phyloP scores from a whole-genome alignment of 64 coral and sea anemone species.

The Trachythela sp. region DNA sequence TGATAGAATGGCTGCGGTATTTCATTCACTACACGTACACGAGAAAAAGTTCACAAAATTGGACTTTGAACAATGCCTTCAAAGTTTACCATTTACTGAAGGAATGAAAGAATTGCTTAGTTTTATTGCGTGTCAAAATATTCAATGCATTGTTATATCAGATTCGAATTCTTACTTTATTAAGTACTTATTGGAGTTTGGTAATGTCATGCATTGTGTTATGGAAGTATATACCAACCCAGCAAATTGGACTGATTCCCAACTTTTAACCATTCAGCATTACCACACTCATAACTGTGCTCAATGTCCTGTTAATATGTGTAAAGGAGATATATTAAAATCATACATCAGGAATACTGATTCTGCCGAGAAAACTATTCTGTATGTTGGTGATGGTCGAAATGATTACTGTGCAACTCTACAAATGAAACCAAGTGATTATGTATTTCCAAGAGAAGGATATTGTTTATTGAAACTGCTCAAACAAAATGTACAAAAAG shows the following conservation, averaged over 20 bases:
- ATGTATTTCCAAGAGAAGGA: conserved; percentile 67
- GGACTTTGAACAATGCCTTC: conserved; percentile 75
- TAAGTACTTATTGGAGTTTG: conserved; percentile 68
- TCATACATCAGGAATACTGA: conserved; percentile 35
- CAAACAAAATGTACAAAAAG: conserved; percentile 32
- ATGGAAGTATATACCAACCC: conserved; percentile 72
- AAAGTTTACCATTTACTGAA: conserved; percentile 72
- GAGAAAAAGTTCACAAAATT: conserved; percentile 46
- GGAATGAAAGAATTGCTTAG: conserved; percentile 88
- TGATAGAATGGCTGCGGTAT: conserved; percentile 72
- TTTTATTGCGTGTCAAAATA: conserved; percentile 41
- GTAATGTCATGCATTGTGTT: conserved; percentile 47
- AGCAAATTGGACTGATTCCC: conserved; percentile 58
- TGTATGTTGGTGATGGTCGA: conserved; percentile 89
- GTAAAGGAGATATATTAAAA: conserved; percentile 65
- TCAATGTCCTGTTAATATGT: conserved; percentile 69
- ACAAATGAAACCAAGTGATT: conserved; percentile 29
- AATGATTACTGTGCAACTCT: conserved; percentile 71
- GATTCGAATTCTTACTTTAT: conserved; percentile 96
- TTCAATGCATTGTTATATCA: conserved; percentile 74
- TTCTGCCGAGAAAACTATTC: conserved; percentile 27
- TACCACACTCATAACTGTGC: conserved; percentile 67
- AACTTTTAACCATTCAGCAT: conserved; percentile 42
- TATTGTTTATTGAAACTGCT: conserved; percentile 62
- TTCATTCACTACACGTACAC: conserved; percentile 61